phyloP scores from a whole-genome alignment of 2,113 vertebrate genomes.

The Poicephalus gulielmi region DNA sequence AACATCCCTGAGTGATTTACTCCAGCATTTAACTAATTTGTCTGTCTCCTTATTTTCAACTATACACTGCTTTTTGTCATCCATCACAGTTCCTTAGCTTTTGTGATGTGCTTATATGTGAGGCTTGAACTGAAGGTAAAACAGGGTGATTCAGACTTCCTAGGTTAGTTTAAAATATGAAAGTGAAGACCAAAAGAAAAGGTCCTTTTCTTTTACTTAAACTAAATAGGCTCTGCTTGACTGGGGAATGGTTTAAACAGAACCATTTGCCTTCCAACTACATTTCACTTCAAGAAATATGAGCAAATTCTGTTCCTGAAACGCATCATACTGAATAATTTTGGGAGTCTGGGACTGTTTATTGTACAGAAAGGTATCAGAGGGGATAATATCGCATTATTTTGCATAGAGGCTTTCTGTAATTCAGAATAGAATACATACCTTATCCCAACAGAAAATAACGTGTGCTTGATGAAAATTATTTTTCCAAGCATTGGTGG shows the following conservation, averaged over 20 bases:
- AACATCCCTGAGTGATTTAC: not conserved
- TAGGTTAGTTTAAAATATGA: not conserved
- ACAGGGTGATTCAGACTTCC: not conserved
- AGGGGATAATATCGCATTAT: not conserved
- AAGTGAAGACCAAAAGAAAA: not conserved
- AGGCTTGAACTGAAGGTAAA: not conserved
- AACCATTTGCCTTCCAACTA: not conserved
- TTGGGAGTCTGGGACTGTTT: not conserved
- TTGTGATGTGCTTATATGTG: not conserved
- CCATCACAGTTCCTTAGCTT: not conserved
- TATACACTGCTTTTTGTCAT: not conserved
- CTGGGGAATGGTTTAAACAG: not conserved
- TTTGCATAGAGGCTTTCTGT: not conserved
- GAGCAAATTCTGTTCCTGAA: constrained; percentile 5
- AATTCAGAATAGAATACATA: not conserved
- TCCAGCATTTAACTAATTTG: not conserved
- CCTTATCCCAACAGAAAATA: not conserved
- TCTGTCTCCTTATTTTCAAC: not conserved
- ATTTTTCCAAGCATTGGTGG: not conserved
- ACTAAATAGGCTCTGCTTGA: not conserved
- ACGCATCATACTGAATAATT: constrained; percentile 18
- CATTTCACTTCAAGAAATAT: not conserved
- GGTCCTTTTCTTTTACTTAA: not conserved
- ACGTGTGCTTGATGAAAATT: not conserved
- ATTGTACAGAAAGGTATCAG: not conserved